phyloP scores from a whole-genome alignment of 2,888 invertebrate genomes.

The Netelia inedita region DNA sequence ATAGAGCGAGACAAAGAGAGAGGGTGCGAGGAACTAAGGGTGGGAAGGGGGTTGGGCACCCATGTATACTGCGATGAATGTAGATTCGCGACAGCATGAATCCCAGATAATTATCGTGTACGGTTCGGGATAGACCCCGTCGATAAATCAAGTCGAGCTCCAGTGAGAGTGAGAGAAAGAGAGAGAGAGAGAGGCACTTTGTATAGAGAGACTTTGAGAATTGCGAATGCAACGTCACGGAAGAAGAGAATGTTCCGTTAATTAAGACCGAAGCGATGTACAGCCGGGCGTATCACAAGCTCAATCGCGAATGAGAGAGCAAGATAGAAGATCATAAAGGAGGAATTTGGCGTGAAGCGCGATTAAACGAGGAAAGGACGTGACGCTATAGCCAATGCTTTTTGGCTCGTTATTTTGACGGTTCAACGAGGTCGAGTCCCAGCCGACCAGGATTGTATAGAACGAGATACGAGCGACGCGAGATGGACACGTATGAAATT shows the following conservation, averaged over 20 bases:
- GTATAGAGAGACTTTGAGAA: not conserved
- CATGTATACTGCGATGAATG: slow-evolving; percentile 49
- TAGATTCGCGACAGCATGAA: slow-evolving; percentile 54
- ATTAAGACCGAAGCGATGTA: slow-evolving; percentile 44
- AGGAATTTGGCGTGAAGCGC: not conserved
- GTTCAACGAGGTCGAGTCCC: not conserved
- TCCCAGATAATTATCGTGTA: slow-evolving; percentile 65
- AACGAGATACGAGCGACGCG: not conserved
- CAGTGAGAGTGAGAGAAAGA: slow-evolving; percentile 18
- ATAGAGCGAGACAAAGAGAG: slow-evolving; percentile 16
- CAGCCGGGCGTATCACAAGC: slow-evolving; percentile 20
- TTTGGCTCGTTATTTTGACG: slow-evolving; percentile 20
- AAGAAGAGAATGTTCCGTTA: slow-evolving; percentile 24
- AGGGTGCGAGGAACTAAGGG: slow-evolving; percentile 1
- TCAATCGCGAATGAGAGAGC: slow-evolving; percentile 23
- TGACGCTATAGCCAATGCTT: not conserved
- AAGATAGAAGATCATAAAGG: not conserved
- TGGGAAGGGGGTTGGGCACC: not conserved
- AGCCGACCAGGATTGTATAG: not conserved
- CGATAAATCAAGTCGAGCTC: slow-evolving; percentile 46
- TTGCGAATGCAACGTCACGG: not conserved
- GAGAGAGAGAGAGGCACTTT: not conserved
- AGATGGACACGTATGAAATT: slow-evolving; percentile 22
- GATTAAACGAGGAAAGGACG: not conserved
- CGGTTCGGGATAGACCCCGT: not conserved